These are phyloP conservation scores for Teinopalpus imperialis DNA, from an alignment of 2,888 invertebrate species.

Conservation along the genomic window DNA sequence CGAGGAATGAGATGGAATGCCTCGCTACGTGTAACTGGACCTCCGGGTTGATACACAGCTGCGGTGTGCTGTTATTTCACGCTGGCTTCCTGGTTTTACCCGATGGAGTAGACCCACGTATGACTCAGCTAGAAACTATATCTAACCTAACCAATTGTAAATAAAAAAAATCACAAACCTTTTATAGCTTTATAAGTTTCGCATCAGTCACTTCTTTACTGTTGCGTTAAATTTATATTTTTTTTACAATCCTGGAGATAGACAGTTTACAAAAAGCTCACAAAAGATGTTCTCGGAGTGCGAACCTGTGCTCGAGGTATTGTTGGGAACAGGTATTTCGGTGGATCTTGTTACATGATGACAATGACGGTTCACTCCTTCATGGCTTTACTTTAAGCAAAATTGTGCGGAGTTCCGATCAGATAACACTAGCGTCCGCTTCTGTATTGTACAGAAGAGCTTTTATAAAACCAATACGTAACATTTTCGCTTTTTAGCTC, in stretches of 20 bases:
- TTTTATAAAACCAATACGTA: slow-evolving; percentile 52
- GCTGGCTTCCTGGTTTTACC: too few relatives aligned
- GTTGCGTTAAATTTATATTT: slow-evolving; percentile 11
- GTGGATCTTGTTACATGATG: slow-evolving; percentile 69
- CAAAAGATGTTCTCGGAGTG: slow-evolving; percentile 47
- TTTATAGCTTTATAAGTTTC: slow-evolving; percentile 15
- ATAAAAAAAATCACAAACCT: too few relatives aligned
- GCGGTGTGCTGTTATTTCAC: too few relatives aligned
- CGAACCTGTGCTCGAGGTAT: slow-evolving; percentile 54
- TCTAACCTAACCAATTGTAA: too few relatives aligned
- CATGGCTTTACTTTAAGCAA: slow-evolving; percentile 35
- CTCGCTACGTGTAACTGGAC: too few relatives aligned
- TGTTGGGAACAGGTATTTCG: slow-evolving; percentile 66
- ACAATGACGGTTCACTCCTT: slow-evolving; percentile 71
- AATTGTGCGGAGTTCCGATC: slow-evolving; percentile 74
- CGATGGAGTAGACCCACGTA: too few relatives aligned
- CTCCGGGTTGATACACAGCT: too few relatives aligned
- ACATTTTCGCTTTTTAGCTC: slow-evolving; percentile 49
- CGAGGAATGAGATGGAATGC: too few relatives aligned
- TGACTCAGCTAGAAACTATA: too few relatives aligned
- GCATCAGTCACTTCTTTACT: slow-evolving; percentile 21
- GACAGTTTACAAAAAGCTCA: slow-evolving; percentile 33
- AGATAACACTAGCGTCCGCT: slow-evolving; percentile 71
- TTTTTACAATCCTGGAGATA: slow-evolving; percentile 2
- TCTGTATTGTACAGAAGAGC: slow-evolving; percentile 55